Percentiles rank a stretch among this genome's conserved stretches.
phyloP scores from a whole-genome alignment of 2,888 invertebrate species.

The Perdita meconis region DNA sequence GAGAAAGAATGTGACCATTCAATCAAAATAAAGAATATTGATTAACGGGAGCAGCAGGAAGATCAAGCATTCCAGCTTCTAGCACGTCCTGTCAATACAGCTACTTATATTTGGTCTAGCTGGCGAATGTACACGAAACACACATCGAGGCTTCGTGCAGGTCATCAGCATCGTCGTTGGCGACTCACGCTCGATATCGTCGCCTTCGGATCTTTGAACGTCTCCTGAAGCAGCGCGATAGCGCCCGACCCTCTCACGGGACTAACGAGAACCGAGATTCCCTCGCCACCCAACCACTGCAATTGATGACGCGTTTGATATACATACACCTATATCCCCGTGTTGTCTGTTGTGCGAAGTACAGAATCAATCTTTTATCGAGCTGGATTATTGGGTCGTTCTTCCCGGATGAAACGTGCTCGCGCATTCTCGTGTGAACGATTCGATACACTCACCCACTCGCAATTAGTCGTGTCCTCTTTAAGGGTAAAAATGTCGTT shows the following conservation, averaged over 20 bases:
- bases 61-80: neutral
- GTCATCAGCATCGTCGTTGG: slow-evolving; percentile 72
- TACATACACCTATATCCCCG: slow-evolving; percentile 14
- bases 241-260: slow-evolving; percentile 60
- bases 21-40: too few relatives aligned
- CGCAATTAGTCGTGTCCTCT: slow-evolving; percentile 20
- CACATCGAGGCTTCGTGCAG: slow-evolving; percentile 42
- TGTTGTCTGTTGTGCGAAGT: slow-evolving; percentile 26
- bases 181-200: slow-evolving; percentile 73
- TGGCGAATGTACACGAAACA: slow-evolving; percentile 39
- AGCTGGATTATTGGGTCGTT: slow-evolving; percentile 31
- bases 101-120: slow-evolving; percentile 30
- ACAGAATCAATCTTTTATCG: slow-evolving; percentile 36
- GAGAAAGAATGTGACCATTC: too few relatives aligned
- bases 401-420: neutral
- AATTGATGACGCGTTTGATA: slow-evolving; percentile 67
- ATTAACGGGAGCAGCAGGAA: too few relatives aligned
- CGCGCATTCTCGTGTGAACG: slow-evolving; percentile 15
- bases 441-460: slow-evolving; percentile 5
- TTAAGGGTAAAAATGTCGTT: neutral
- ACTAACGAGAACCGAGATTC: slow-evolving; percentile 81
- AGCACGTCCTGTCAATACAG: neutral
- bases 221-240: slow-evolving; percentile 69
- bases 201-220: slow-evolving; percentile 73
- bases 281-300: slow-evolving; percentile 78